Evolutionary conservation across 2,888 invertebrate genomes (phyloP).

Genomic region (Callosobruchus maculatus): DNA sequence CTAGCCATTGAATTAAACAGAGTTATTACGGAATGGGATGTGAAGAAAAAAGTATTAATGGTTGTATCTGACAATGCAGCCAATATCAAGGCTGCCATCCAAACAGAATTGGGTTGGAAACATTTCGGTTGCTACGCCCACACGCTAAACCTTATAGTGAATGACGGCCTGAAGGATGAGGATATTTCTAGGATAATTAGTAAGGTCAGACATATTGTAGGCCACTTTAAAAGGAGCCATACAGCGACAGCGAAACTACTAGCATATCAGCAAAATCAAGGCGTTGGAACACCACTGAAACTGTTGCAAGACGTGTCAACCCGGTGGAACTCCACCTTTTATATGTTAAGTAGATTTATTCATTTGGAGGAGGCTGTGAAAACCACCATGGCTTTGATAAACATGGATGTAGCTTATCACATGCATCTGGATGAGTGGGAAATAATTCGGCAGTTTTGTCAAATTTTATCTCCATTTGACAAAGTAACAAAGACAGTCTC

Average conservation of each 20-base stretch:
- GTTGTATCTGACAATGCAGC: conserved; percentile 16
- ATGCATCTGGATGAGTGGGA: conserved; percentile 17
- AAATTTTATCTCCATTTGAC: conserved; percentile 15
- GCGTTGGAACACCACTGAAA: conserved; percentile 7
- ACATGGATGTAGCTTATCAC: conserved; percentile 7
- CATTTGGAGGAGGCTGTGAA: conserved; percentile 10
- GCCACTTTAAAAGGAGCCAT: conserved; percentile 11
- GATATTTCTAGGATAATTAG: background rate
- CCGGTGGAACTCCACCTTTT: conserved; percentile 18
- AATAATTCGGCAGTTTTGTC: conserved; percentile 10
- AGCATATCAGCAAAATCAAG: conserved; percentile 7
- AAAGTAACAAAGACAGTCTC: conserved; percentile 13
- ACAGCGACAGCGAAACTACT: conserved; percentile 9
- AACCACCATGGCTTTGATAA: conserved; percentile 13
- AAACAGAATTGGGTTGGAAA: conserved; percentile 5
- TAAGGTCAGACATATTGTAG: conserved; percentile 11
- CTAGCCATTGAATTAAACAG: background rate
- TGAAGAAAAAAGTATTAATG: conserved; percentile 10
- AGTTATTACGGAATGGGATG: conserved; percentile 3
- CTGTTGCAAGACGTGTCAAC: conserved; percentile 11
- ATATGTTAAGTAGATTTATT: conserved; percentile 16
- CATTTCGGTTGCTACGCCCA: conserved; percentile 11
- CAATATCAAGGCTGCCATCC: conserved; percentile 12
- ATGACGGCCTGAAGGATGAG: conserved; percentile 2
- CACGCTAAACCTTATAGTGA: conserved; percentile 9